Percentiles rank a stretch among this genome's conserved stretches.
phyloP scores from a whole-genome alignment of 2,113 vertebrate species.

The Mus spicilegus region DNA sequence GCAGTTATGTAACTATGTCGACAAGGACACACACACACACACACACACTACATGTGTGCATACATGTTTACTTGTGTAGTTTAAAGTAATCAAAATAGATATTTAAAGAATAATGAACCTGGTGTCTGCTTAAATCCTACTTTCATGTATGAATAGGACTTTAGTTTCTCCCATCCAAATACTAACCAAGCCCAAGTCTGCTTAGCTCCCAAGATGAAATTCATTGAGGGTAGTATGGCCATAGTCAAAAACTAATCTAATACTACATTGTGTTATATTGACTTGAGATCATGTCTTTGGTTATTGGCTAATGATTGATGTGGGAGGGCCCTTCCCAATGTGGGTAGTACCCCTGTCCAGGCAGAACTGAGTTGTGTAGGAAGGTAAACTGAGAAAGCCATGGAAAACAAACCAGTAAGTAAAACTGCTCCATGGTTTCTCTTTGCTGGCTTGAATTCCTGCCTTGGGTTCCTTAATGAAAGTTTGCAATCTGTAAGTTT shows the following conservation, averaged over 20 bases:
- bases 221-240: not conserved
- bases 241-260: not conserved
- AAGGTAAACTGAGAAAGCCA: not conserved
- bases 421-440: not conserved
- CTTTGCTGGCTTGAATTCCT: not conserved
- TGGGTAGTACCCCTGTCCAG: not conserved
- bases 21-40: not conserved
- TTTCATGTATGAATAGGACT: not conserved
- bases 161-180: not conserved
- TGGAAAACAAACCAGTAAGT: not conserved
- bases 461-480: not conserved
- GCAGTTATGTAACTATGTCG: not conserved
- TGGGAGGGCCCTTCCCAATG: not conserved
- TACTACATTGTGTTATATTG: not conserved
- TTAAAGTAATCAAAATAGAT: not conserved
- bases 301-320: not conserved
- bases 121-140: not conserved
- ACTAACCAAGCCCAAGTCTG: not conserved
- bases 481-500: not conserved
- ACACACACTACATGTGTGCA: not conserved
- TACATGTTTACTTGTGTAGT: not conserved
- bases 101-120: not conserved
- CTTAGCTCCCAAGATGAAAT: not conserved
- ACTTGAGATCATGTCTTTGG: not conserved
- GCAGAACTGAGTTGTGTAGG: not conserved